These are phyloP conservation scores for Mythimna lalbum DNA, from an alignment of 2,888 invertebrate species.

Conservation along the genomic window DNA sequence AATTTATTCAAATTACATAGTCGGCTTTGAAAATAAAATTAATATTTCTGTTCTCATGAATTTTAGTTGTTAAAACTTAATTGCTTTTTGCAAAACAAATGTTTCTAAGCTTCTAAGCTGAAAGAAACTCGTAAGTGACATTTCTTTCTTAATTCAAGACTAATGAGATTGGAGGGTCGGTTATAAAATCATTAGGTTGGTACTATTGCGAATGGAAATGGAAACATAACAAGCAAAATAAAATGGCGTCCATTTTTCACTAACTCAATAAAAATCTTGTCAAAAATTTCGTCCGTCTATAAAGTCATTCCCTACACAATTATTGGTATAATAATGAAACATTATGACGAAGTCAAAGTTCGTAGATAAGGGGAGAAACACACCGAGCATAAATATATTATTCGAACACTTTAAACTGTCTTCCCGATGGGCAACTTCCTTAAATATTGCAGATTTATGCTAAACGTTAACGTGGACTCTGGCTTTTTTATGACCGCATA, in stretches of 20 bases:
- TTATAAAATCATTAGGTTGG: not conserved
- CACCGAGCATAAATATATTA: conserved; percentile 75
- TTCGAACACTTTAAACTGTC: conserved; percentile 75
- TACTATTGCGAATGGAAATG: conserved; percentile 1
- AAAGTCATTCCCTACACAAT: conserved; percentile 49
- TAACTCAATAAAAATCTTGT: conserved; percentile 53
- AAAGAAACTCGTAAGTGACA: conserved; percentile 14
- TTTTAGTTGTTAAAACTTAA: conserved; percentile 36
- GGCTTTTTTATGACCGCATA: conserved; percentile 75
- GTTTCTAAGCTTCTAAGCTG: conserved; percentile 20
- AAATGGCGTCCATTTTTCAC: conserved; percentile 5
- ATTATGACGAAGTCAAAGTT: conserved; percentile 59
- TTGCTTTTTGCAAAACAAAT: conserved; percentile 34
- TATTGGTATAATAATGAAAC: conserved; percentile 63
- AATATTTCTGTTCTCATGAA: conserved; percentile 30
- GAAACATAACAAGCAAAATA: conserved; percentile 10
- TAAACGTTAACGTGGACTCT: conserved; percentile 75
- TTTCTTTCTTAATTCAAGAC: conserved; percentile 14
- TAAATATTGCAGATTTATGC: conserved; percentile 87
- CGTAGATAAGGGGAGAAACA: conserved; percentile 64
- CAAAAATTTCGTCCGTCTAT: conserved; percentile 43
- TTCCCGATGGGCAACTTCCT: conserved; percentile 75
- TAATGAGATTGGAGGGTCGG: conserved; percentile 6
- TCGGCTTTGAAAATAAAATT: conserved; percentile 31
- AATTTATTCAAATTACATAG: conserved; percentile 50